phyloP scores from a whole-genome alignment of 2,888 invertebrate species.

The Drosophila putrida region DNA sequence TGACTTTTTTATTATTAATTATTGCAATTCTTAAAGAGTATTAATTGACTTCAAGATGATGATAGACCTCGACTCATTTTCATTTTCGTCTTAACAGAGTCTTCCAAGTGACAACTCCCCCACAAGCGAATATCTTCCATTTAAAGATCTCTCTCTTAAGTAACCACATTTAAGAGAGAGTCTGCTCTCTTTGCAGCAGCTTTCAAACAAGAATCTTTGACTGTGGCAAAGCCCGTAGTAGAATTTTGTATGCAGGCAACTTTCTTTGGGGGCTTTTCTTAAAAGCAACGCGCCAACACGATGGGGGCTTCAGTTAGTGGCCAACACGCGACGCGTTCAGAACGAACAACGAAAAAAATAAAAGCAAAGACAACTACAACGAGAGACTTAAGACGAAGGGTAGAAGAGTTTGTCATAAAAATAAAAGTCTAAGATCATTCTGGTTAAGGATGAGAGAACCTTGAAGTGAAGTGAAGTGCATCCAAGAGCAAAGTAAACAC shows the following conservation, averaged over 20 bases:
- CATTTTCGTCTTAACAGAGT: neutral
- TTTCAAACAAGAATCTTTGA: slow-evolving; percentile 67
- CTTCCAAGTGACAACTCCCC: slow-evolving; percentile 14
- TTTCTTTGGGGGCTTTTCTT: slow-evolving; percentile 77
- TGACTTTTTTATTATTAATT: too few relatives aligned
- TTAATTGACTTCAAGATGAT: too few relatives aligned
- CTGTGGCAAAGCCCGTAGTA: slow-evolving; percentile 17
- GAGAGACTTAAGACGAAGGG: slow-evolving; percentile 17
- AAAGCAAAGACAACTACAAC: neutral
- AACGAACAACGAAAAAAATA: slow-evolving; percentile 38
- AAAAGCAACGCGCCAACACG: slow-evolving; percentile 63
- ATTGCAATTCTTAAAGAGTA: too few relatives aligned
- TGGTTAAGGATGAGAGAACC: slow-evolving; percentile 62
- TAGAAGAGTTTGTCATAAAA: slow-evolving; percentile 29
- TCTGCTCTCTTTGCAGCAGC: slow-evolving; percentile 36
- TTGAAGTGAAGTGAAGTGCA: slow-evolving; percentile 72
- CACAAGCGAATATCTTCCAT: neutral
- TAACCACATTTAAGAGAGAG: neutral
- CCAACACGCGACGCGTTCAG: slow-evolving; percentile 78
- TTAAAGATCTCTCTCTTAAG: slow-evolving; percentile 34
- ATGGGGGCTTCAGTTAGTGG: slow-evolving; percentile 59
- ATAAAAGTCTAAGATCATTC: slow-evolving; percentile 49
- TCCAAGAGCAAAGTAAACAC: slow-evolving; percentile 27
- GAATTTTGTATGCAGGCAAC: slow-evolving; percentile 66
- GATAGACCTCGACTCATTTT: too few relatives aligned